Evolutionary conservation across 1,140 invertebrate species (phyloP), one percentile per base, ranked within the genome.

Genomic region (Brachionus angularis): DNA sequence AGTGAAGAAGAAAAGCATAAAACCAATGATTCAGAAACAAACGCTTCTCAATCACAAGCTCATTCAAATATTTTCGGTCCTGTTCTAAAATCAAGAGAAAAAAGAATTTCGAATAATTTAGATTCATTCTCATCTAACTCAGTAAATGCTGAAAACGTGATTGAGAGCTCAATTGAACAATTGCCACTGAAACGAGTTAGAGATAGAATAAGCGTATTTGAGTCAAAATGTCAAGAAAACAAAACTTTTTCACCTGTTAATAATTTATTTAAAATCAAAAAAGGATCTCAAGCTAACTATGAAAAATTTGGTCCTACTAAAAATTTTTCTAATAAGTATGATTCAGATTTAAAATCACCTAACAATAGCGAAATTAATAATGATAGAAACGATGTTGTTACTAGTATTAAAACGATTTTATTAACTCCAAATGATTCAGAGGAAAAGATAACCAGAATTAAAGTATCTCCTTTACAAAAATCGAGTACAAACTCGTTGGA

Each of bases 201-300:
- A 12, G 62, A 67, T 21, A 25, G 62, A 25, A 67, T 67, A 1
- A 67, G 36, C 8, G 36, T 67, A 16, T 67, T 67, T 29, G 62
- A 67, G 42, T 31, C 62, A 12, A 67, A 67, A 50, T 67, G 34
- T 10, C 62, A 67, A 29, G 62, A 67, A 23, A 67, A 50, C 23
- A 67, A 50, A 27, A 47, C n/a, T 18, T 18, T 12, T 5, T 12
- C 31, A 14, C 47, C 62, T 2, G 53, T 42, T 2, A 58, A n/a
- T n/a, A n/a, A n/a, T n/a, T n/a, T n/a, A n/a, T n/a, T 36, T 16
- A 58, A 58, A 36, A 58, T 58, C 25, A 58, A 58, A 58, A 58
- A 39, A 23, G 53, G 53, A 31, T 58, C 53, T 8, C 53, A 58
- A 21, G 39, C 33, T 36, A 58, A 23, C 23, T 58, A 39, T 42